Evolutionary conservation across 2,113 vertebrate genomes (phyloP).

Genomic region (Todiramphus chloris): DNA sequence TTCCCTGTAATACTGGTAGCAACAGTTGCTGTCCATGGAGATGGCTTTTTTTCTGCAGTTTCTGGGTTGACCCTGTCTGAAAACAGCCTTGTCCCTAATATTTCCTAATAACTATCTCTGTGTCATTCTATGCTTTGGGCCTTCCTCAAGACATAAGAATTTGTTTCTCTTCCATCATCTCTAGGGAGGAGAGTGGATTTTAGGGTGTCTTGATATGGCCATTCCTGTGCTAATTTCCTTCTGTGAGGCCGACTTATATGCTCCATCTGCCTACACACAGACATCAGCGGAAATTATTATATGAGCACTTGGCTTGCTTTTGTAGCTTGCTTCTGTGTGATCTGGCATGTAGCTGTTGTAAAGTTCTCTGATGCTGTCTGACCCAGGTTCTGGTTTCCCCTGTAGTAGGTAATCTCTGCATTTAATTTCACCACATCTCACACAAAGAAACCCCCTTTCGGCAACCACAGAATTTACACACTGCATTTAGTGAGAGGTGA

Average conservation of each 20-base stretch:
- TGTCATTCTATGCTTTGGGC: background rate
- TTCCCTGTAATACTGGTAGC: background rate
- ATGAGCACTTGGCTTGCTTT: background rate
- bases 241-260: background rate
- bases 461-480: background rate
- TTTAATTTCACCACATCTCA: background rate
- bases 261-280: background rate
- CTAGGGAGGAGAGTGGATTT: background rate
- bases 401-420: background rate
- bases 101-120: background rate
- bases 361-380: background rate
- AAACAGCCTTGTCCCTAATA: background rate
- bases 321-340: background rate
- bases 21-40: background rate
- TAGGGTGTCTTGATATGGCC: background rate
- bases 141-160: background rate
- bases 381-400: background rate
- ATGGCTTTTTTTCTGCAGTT: background rate
- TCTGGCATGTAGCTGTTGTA: background rate
- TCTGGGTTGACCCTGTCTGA: background rate
- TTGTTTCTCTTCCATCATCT: background rate
- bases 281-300: background rate
- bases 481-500: background rate
- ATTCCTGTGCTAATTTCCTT: background rate
- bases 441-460: background rate